Evolutionary conservation across 1,140 invertebrate species (phyloP), one percentile per base, ranked within the genome.

Genomic region (Lethocerus indicus): DNA sequence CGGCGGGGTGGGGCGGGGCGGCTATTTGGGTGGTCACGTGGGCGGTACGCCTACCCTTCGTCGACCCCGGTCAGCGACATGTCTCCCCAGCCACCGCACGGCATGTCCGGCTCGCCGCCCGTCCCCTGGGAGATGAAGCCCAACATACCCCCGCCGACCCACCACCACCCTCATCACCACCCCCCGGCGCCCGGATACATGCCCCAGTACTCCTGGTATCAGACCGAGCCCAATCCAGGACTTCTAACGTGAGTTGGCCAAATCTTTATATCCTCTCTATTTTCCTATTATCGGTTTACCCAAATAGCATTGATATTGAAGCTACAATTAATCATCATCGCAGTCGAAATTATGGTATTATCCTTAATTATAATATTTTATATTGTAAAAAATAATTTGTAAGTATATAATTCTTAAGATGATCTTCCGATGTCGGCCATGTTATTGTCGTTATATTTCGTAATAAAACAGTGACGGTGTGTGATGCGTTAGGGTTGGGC

Each of bases 191-290:
- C 47, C 61, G 64, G 39, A 62, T 70, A 61, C 68, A 77, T 81
- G 68, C 76, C 76, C 46, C 78, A 80, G 67, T 81, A 83, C 65
- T 78, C 77, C 50, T 82, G 79, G 79, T 82, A 82, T 64, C 76
- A 80, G 61, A 47, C 54, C 51, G 76, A 79, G 54, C 70, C 75
- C 52, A 79, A 79, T 66, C 77, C 77, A 55, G 76, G 77, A 62
- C 66, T 81, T 54, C 69, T 83, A 58, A 81, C 79, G 75, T 82
- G 63, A 79, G 75, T 72, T 50, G 6, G 9, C 29, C 29, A 32
- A 9, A 9, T 9, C 7, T 32, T n/a, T 32, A 32, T 9, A 9
- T 32, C n/a, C n/a, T 9, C 29, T 9, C n/a, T 9, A n/a, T 32
- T 32, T 32, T 32, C 29, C n/a, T 32, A 32, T 9, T n/a, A n/a